A percentile compares a stretch with the other conserved stretches of the same genome.
Evolutionary conservation across 2,888 invertebrate genomes (phyloP).

Genomic region (Brachylomia viminalis): DNA sequence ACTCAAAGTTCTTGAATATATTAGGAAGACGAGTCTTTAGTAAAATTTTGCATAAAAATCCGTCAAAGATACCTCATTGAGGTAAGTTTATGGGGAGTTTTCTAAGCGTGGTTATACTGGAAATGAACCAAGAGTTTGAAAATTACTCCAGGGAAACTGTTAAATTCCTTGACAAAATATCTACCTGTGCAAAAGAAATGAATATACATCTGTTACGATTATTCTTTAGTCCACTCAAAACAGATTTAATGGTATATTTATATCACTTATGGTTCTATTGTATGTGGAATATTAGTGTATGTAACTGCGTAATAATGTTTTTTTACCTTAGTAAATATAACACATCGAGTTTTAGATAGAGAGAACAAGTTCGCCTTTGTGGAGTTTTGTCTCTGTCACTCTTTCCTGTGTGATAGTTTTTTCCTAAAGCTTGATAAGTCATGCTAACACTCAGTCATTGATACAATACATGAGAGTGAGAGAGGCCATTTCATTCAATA

Average conservation of each 20-base stretch:
- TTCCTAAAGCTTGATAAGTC: background rate
- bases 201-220: background rate
- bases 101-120: background rate
- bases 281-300: background rate
- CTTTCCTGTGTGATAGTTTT: background rate
- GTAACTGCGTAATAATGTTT: background rate
- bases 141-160: background rate
- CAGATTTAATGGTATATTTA: background rate
- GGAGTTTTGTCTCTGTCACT: background rate
- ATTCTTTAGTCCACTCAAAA: background rate
- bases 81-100: constrained; percentile 19
- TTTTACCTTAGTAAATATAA: background rate
- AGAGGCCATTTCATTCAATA: background rate
- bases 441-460: background rate
- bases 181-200: too few species aligned
- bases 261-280: background rate
- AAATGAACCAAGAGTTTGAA: background rate
- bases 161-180: background rate
- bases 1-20: constrained; percentile 52
- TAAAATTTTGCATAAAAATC: constrained; percentile 38
- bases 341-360: background rate
- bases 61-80: constrained; percentile 25
- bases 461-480: background rate
- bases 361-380: background rate
- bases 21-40: constrained; percentile 28